Percentiles rank a stretch among this genome's conserved stretches.
Conservation (phyloP, 2,797 vertebrate genomes). For the Chelonia mydas region DNA sequence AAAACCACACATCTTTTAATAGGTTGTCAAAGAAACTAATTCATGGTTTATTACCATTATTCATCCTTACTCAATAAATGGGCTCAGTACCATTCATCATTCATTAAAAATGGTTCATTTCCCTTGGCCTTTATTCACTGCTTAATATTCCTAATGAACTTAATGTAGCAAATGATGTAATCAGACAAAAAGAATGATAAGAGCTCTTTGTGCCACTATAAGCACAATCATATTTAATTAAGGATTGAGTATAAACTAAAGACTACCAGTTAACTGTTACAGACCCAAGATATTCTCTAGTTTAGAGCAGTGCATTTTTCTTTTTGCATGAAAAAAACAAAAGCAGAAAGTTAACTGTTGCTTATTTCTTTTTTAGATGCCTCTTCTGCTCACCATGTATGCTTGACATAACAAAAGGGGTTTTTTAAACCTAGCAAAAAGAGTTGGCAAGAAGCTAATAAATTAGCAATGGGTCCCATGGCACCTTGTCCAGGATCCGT, state of each 20-base stretch:
- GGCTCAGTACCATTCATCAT: conserved; percentile 74
- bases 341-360: not conserved
- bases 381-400: not conserved
- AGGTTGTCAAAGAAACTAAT: conserved; percentile 29
- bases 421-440: not conserved
- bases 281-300: not conserved
- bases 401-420: not conserved
- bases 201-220: conserved; percentile 74
- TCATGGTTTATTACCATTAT: conserved; percentile 58
- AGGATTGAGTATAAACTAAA: conserved; percentile 60
- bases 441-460: not conserved
- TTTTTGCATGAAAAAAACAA: not conserved
- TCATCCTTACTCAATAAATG: conserved; percentile 79
- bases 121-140: conserved; percentile 82
- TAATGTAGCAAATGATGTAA: conserved; percentile 89
- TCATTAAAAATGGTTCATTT: conserved; percentile 85
- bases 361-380: not conserved
- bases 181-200: conserved; percentile 84
- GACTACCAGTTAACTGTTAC: conserved; percentile 63
- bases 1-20: conserved; percentile 16
- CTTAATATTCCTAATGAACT: conserved; percentile 87
- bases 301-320: not conserved
- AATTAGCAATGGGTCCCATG: not conserved
- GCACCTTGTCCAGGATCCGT: not conserved
- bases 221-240: conserved; percentile 78